Base-by-base conservation (phyloP, 2,113 vertebrate species). In the Hippolais icterina region DNA sequence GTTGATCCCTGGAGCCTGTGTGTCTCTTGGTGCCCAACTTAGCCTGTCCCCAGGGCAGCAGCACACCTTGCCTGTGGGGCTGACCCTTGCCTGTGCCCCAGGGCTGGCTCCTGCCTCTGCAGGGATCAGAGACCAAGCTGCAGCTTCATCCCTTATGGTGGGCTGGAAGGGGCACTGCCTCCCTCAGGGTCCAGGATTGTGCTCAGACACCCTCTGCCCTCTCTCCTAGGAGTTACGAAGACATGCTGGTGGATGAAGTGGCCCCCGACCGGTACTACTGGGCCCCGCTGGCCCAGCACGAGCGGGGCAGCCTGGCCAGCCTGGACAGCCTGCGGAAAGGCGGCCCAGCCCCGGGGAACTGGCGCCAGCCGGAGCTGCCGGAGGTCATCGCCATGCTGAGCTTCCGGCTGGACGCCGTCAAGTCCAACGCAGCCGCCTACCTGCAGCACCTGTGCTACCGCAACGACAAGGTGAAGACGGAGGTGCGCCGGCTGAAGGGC, bases 301-400 rank as follows among this genome's bases (percentile, higher is more conserved):
- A 99, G 91, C 97, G 98, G 49, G 99, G 99, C 21, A 99, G 99
- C 97, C 98, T 99, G 98, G 99, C 99, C 1, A 99, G 99, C 21
- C 94, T 99, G 97, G 99, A 99, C 97, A 99, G 99, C 97, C 98
- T 99, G 90, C 98, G 99, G 31, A 98, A 99, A 91, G 99, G 99
- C 54, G 98, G 97, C 5, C 97, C 98, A 0, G 97, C 96, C 0
- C 97, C 98, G 0, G 93, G 98, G 1, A 97, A 90, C 28, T 99
- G 99, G 99, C 98, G 99, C 44, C 99, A 99, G 84, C 99, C 99
- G 0, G 99, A 99, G 94, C 98, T 99, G n/a, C 98, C 99, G 0
- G 99, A 99, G 97, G 99, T 99, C 71, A 99, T 99, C 1, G 99
- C 98, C 92, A 99, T 99, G 99, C 98, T 99, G 28, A 99, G 98